Conservation (phyloP, 2,797 vertebrate genomes). For the Eulemur mongoz region DNA sequence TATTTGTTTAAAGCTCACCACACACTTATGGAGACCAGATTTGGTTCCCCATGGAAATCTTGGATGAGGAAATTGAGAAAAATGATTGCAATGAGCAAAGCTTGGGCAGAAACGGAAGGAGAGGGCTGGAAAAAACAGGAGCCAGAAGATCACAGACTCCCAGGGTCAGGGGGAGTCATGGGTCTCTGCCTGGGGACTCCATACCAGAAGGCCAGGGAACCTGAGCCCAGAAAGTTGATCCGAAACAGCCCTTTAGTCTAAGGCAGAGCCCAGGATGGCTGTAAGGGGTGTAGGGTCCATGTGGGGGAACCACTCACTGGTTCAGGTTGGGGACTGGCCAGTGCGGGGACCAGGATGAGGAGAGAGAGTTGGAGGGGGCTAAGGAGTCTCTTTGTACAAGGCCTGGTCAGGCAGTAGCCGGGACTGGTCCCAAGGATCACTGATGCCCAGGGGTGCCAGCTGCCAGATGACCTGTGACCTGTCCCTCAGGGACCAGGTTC, state of each 20-base stretch:
- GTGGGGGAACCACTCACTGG: neutral
- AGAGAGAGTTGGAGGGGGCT: neutral
- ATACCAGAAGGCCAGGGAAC: neutral
- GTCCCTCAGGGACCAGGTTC: neutral
- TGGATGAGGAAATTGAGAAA: slow-evolving; percentile 20
- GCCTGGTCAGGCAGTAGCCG: neutral
- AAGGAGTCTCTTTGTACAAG: too few species aligned
- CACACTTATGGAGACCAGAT: slow-evolving; percentile 59
- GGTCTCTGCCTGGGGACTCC: neutral
- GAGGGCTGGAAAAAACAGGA: neutral
- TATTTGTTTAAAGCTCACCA: slow-evolving; percentile 63
- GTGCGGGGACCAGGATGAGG: neutral
- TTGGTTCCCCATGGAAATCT: slow-evolving; percentile 34
- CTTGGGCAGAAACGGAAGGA: neutral
- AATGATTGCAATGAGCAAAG: slow-evolving; percentile 1
- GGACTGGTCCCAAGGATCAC: neutral
- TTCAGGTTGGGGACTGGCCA: neutral
- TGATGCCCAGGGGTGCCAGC: neutral
- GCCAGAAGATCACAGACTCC: neutral
- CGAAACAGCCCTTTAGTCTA: neutral
- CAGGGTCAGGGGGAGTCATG: neutral
- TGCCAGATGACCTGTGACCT: neutral
- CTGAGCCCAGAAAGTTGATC: neutral
- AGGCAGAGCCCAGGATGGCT: neutral
- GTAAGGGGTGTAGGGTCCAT: too few species aligned